Evolutionary conservation across 2,888 invertebrate species (phyloP), one percentile per base, ranked within the genome.

Genomic region (Rhagium mordax): DNA sequence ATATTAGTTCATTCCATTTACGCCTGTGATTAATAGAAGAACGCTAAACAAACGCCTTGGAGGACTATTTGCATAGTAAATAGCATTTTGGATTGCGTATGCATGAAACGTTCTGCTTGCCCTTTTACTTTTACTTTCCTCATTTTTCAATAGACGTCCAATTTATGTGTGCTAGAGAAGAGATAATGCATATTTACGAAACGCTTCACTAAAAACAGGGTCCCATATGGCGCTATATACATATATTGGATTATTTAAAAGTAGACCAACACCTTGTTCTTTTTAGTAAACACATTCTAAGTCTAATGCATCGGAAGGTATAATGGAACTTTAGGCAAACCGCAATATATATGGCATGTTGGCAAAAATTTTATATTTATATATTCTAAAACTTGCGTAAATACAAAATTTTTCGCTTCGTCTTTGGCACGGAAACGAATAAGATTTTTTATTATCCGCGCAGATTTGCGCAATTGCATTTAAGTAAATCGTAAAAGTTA

Each of bases 51-150:
- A 41, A 41, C 41, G 41, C 41, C n/a, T 41, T n/a, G 10, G 33
- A 8, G 33, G 33, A 41, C 41, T 41, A 51, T 51, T 51, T 51
- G 51, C 51, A 51, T 51, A 51, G 51, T 18, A 51, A 51, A 20
- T 20, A 51, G 16, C 51, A 16, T 8, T 51, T 20, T 51, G 41
- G 2, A 51, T 51, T 51, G 51, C n/a, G 51, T 18, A 51, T 16
- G 51, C 51, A 16, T 20, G 51, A 8, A 20, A 18, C 16, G 51
- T 51, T 51, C 51, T 51, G 18, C 5, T 41, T 41, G 41, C 51
- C 10, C 51, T 18, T 51, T 18, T 20, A 51, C 51, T 51, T 51
- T 51, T 41, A 41, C 41, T 41, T 51, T 51, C 51, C 51, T 8
- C 16, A 20, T 51, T 51, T 51, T 51, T 51, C 51, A 51, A 20